phyloP scores from a whole-genome alignment of 1,140 invertebrate genomes.

The Whitmania pigra region DNA sequence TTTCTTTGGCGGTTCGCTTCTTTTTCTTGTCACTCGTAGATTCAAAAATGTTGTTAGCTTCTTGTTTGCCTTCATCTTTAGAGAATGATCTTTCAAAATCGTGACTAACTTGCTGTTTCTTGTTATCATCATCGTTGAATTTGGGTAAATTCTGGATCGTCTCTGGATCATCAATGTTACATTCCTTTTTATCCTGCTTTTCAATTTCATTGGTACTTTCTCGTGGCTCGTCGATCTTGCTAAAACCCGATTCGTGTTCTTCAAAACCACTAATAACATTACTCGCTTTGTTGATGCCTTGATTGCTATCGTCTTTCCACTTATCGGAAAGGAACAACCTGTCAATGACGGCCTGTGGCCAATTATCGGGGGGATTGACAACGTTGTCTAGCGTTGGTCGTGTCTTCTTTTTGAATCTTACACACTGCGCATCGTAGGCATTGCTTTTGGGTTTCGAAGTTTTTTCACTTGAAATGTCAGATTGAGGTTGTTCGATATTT shows the following conservation, averaged over 20 bases:
- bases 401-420: neutral
- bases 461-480: neutral
- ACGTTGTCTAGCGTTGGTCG: neutral
- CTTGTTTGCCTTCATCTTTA: too few relatives aligned
- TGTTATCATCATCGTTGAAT: neutral
- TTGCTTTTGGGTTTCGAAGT: neutral
- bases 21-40: too few relatives aligned
- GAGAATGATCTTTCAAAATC: too few relatives aligned
- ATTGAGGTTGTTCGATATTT: neutral
- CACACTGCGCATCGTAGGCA: neutral
- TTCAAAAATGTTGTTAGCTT: too few relatives aligned
- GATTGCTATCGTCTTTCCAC: neutral
- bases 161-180: neutral
- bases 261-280: too few relatives aligned
- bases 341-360: neutral
- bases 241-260: too few relatives aligned
- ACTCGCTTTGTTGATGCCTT: neutral
- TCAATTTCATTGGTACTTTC: neutral
- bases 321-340: neutral
- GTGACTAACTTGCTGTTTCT: neutral
- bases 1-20: too few relatives aligned
- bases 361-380: neutral
- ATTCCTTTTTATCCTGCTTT: neutral
- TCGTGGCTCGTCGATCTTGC: neutral
- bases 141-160: neutral